A percentile compares a stretch with the other conserved stretches of the same genome.
These are phyloP conservation scores for Rhysida immarginata DNA, from an alignment of 1,140 invertebrate genomes.

Conservation along the genomic window DNA sequence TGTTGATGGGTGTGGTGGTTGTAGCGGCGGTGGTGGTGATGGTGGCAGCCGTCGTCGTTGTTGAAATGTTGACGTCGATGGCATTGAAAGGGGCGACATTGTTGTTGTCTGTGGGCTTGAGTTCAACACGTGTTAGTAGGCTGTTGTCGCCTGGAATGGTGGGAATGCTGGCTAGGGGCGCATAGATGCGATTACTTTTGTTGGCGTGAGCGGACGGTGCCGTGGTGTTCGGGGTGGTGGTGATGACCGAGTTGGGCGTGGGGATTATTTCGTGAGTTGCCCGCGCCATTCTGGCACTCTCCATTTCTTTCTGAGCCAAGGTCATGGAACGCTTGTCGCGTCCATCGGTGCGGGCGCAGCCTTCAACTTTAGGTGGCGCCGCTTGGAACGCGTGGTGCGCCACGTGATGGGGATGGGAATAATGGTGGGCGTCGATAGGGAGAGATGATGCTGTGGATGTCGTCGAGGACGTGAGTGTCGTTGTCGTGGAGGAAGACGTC, in stretches of 20 bases:
- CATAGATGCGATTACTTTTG: not conserved
- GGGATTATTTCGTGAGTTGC: not conserved
- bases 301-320: not conserved
- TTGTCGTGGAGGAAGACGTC: not conserved
- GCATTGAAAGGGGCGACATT: not conserved
- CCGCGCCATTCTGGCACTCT: not conserved
- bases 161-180: slow-evolving; percentile 2
- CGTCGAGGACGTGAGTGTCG: not conserved
- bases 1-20: not conserved
- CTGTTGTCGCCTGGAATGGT: not conserved
- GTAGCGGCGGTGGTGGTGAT: not conserved
- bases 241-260: not conserved
- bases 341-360: not conserved
- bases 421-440: not conserved
- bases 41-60: not conserved
- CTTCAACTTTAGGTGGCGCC: not conserved
- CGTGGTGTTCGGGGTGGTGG: not conserved
- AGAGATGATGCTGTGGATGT: not conserved
- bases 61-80: not conserved
- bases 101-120: not conserved
- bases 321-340: slow-evolving; percentile 2
- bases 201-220: not conserved
- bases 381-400: not conserved
- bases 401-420: not conserved
- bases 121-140: not conserved